Evolutionary conservation across 2,797 vertebrate genomes (phyloP), one percentile per base, ranked within the genome.

Genomic region (Sorex maritimensis): DNA sequence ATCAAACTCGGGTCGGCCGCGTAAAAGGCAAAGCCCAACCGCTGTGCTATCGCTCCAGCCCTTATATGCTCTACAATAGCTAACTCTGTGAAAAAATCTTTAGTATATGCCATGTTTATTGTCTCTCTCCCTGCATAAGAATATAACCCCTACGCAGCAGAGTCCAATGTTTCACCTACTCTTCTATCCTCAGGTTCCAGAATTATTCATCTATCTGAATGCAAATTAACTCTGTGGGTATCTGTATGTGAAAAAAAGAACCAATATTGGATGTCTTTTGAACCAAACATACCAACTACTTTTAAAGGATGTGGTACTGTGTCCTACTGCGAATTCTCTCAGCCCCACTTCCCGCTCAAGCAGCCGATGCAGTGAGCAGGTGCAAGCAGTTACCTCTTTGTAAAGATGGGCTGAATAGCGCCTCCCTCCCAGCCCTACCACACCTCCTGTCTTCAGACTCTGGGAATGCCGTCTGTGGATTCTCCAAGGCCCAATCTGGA

Each of bases 221-320:
- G 19, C 71, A 86, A 88, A 86, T 92, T 61, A 55, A 65, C 69
- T 75, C 26, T 12, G 2, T 21, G 9, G 41, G 49, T 61, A 75
- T 67, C n/a, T 80, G 9, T 65, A 69, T 68, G 77, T 83, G 82
- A 58, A 79, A 87, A 68, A 52, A 14, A 69, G 10, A 30, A 34
- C 78, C 6, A 81, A 81, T 80, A 82, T 14, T 78, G 9, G 38
- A 52, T 63, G 28, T 71, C 28, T 28, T 88, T 28, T 75, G 81
- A 67, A 68, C 55, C 90, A 80, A 34, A 88, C 85, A n/a, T 38
- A 49, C 68, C 71, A 24, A 81, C 10, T 71, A 34, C 65, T 91
- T 83, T 65, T 34, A 80, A 23, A 17, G 49, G 19, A 61, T 6
- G 14, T 63, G n/a, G 49, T 21, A 41, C 19, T 49, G 19, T 23